A percentile compares a stretch with the other conserved stretches of the same genome.
These are phyloP conservation scores for Orthonychiurus folsomi DNA, from an alignment of 2,888 invertebrate species.

Conservation along the genomic window DNA sequence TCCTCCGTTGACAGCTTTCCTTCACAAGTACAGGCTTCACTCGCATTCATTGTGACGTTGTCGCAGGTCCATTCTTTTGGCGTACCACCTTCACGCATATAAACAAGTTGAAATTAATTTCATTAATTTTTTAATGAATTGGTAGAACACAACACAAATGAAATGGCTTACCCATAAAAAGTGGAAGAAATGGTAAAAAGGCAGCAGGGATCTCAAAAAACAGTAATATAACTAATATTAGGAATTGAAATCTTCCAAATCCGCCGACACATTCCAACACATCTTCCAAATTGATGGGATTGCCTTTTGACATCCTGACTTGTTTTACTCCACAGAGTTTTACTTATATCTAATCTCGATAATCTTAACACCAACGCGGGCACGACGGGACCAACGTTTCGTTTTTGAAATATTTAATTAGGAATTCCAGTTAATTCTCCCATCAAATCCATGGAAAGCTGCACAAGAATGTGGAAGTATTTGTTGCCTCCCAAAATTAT, in stretches of 20 bases:
- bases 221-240: constrained; percentile 23
- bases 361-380: too few relatives aligned
- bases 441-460: too few relatives aligned
- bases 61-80: constrained; percentile 11
- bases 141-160: not conserved
- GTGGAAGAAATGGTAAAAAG: constrained; percentile 28
- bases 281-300: not conserved
- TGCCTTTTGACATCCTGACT: not conserved
- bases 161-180: constrained; percentile 34
- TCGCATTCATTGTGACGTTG: not conserved
- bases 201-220: constrained; percentile 31
- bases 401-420: too few relatives aligned
- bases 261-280: constrained; percentile 9
- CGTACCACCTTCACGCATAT: not conserved
- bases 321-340: too few relatives aligned
- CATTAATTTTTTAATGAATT: not conserved
- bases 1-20: not conserved
- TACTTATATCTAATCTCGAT: too few relatives aligned
- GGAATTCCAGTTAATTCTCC: too few relatives aligned
- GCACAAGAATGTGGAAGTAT: too few relatives aligned
- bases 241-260: constrained; percentile 21
- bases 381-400: too few relatives aligned
- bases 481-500: too few relatives aligned
- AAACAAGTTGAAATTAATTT: not conserved
- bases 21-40: constrained; percentile 7